Conservation (phyloP, 2,113 vertebrate species). For the Ginglymostoma cirratum region DNA sequence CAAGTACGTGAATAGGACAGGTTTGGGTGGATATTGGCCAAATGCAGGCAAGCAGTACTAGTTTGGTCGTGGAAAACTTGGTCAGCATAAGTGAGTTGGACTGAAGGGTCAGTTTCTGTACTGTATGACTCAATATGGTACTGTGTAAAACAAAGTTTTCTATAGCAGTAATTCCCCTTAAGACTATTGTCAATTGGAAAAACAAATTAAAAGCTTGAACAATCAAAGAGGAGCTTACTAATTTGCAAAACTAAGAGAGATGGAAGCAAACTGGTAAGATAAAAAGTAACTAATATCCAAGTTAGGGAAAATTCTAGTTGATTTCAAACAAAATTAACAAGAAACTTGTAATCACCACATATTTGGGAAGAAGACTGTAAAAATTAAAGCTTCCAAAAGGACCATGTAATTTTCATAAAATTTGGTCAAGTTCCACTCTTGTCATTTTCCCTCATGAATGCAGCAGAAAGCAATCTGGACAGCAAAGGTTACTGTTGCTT, state of each 20-base stretch:
- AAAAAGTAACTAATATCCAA: background rate
- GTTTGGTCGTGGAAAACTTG: too few relatives aligned
- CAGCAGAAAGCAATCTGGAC: background rate
- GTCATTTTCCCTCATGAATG: background rate
- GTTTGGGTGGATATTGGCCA: too few relatives aligned
- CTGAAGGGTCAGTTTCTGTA: too few relatives aligned
- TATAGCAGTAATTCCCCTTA: background rate
- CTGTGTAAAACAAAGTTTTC: too few relatives aligned
- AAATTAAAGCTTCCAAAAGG: background rate
- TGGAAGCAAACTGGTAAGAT: background rate
- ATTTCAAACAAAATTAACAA: background rate
- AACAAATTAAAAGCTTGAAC: background rate
- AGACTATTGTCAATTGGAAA: background rate
- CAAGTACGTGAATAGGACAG: too few relatives aligned
- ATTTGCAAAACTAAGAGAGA: background rate
- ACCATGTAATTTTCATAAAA: background rate
- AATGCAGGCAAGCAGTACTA: too few relatives aligned
- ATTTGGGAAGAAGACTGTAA: background rate
- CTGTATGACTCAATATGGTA: too few relatives aligned
- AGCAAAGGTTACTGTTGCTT: background rate
- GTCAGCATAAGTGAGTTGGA: too few relatives aligned
- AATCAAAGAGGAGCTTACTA: background rate
- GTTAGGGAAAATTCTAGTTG: background rate
- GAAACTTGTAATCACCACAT: background rate
- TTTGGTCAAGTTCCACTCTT: background rate